Evolutionary conservation across 2,888 invertebrate species (phyloP).

Genomic region (Heteropelma amictum): DNA sequence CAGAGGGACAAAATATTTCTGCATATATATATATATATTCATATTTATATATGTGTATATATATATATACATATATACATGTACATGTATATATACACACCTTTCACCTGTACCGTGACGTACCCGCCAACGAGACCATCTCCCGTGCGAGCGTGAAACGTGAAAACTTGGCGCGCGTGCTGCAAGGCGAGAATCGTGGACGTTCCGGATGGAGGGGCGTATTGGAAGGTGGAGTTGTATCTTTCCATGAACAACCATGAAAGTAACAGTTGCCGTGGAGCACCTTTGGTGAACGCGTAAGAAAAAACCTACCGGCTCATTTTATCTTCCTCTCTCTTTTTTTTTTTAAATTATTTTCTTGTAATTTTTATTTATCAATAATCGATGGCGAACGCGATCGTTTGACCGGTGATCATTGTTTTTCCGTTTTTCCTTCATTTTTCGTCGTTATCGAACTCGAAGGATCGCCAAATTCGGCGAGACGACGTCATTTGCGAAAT

Average conservation of each 20-base stretch:
- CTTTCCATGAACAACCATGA: conserved; percentile 72
- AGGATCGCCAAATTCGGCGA: no score
- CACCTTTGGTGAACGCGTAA: conserved; percentile 58
- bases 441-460: no score
- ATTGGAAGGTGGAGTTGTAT: conserved; percentile 63
- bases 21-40: not conserved
- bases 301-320: conserved; percentile 21
- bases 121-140: conserved; percentile 49
- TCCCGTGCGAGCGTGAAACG: conserved; percentile 30
- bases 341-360: no score
- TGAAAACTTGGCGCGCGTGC: conserved; percentile 18
- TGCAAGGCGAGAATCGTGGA: conserved; percentile 35
- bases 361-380: not conserved
- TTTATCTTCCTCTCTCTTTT: no score
- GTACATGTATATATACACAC: conserved; percentile 44
- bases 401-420: no score
- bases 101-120: conserved; percentile 66
- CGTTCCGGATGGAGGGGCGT: conserved; percentile 61
- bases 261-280: conserved; percentile 75
- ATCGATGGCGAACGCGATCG: no score
- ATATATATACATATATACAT: not conserved
- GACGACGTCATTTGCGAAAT: no score
- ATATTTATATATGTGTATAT: not conserved
- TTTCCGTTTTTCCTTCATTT: no score
- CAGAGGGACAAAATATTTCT: not conserved